Conservation (phyloP, 1,140 invertebrate genomes). For the Eumeta japonica region DNA sequence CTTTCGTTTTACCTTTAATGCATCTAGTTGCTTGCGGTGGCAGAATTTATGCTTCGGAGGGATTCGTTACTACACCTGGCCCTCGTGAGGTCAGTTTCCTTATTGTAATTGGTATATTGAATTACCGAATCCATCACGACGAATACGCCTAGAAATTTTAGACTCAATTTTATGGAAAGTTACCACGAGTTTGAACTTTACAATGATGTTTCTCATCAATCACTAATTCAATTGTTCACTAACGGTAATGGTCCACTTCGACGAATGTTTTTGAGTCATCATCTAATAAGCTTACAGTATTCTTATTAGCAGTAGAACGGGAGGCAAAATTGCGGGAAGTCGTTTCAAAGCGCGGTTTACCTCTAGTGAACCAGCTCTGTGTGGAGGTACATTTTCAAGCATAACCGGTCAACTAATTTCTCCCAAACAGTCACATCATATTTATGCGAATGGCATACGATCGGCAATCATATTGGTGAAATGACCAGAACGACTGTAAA, state of each 20-base stretch:
- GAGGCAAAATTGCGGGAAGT: constrained; percentile 42
- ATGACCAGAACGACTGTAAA: constrained; percentile 2
- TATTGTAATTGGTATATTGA: constrained; percentile 72
- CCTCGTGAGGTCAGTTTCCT: constrained; percentile 51
- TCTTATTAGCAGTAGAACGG: too few species aligned
- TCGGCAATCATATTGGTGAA: too few species aligned
- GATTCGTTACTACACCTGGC: constrained; percentile 66
- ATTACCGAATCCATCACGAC: constrained; percentile 60
- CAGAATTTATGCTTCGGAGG: constrained; percentile 53
- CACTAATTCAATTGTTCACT: constrained; percentile 28
- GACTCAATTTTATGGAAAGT: constrained; percentile 19
- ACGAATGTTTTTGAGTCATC: constrained; percentile 58
- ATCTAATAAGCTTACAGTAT: constrained; percentile 64
- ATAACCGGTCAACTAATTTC: constrained; percentile 23
- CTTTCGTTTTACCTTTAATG: constrained; percentile 47
- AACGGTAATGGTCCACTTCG: constrained; percentile 14
- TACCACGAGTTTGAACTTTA: constrained; percentile 32
- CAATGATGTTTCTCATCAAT: constrained; percentile 47
- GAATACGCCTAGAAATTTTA: constrained; percentile 32
- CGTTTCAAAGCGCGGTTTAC: constrained; percentile 67
- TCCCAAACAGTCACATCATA: constrained; percentile 27
- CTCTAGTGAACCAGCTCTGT: constrained; percentile 57
- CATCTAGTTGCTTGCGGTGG: constrained; percentile 67
- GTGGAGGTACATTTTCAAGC: constrained; percentile 29
- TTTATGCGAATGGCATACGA: constrained; percentile 38